These are phyloP conservation scores for Nyctereutes procyonoides DNA, from an alignment of 2,113 vertebrate species.

Conservation along the genomic window DNA sequence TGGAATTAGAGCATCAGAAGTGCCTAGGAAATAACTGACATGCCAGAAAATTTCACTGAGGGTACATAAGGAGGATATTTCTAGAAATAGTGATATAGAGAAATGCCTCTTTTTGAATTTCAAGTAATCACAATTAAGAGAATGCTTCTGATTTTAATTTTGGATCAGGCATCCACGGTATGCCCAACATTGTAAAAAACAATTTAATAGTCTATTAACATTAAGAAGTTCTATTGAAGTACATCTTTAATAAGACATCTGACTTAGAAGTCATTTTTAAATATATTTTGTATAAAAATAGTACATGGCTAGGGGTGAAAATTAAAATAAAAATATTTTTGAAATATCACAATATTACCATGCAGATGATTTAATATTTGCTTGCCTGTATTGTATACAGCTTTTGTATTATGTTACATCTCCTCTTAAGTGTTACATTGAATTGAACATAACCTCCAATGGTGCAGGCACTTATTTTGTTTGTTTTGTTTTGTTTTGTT, in stretches of 20 bases:
- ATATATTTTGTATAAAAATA: neutral
- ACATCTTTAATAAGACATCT: neutral
- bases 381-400: neutral
- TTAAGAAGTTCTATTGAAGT: neutral
- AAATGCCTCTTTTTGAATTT: neutral
- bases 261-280: slow-evolving; percentile 41
- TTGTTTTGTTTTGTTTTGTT: neutral
- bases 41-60: neutral
- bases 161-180: neutral
- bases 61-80: neutral
- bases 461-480: neutral
- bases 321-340: neutral
- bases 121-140: slow-evolving; percentile 37
- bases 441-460: neutral
- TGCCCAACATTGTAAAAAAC: neutral
- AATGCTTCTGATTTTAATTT: slow-evolving; percentile 44
- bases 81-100: neutral
- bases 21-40: neutral
- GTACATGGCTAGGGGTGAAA: neutral
- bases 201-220: neutral
- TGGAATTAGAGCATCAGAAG: slow-evolving; percentile 41
- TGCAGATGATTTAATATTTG: neutral
- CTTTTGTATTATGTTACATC: neutral
- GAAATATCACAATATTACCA: neutral
- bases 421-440: neutral